Percentiles rank a stretch among this genome's conserved stretches.
Evolutionary conservation across 1,140 invertebrate species (phyloP).

Genomic region (Drosophila funebris): DNA sequence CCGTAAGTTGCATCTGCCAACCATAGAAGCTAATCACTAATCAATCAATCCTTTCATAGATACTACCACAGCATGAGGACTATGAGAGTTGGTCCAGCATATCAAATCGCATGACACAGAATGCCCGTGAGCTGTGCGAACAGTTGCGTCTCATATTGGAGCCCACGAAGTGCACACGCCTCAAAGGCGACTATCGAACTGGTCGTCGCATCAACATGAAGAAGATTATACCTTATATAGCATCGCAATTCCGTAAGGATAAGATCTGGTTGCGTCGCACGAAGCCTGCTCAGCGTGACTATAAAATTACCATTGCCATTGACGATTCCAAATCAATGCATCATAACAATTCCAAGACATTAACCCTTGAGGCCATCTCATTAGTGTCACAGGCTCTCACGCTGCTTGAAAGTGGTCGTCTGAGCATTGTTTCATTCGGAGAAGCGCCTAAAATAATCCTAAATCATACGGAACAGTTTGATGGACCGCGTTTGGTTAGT

Average conservation of each 20-base stretch:
- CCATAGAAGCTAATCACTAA: not conserved
- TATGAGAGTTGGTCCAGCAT: slow-evolving; percentile 80
- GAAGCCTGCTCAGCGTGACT: slow-evolving; percentile 97
- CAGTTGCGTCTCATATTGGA: slow-evolving; percentile 96
- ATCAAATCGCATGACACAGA: slow-evolving; percentile 79
- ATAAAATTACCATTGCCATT: slow-evolving; percentile 98
- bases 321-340: slow-evolving; percentile 98
- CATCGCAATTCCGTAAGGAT: slow-evolving; percentile 99
- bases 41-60: slow-evolving; percentile 13
- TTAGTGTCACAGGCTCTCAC: slow-evolving; percentile 95
- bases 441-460: slow-evolving; percentile 93
- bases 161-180: slow-evolving; percentile 95
- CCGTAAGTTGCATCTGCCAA: slow-evolving; percentile 40
- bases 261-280: slow-evolving; percentile 99
- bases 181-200: slow-evolving; percentile 97
- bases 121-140: slow-evolving; percentile 95
- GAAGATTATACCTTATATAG: slow-evolving; percentile 98
- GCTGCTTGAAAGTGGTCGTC: slow-evolving; percentile 95
- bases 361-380: slow-evolving; percentile 97
- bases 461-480: slow-evolving; percentile 93
- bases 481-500: slow-evolving; percentile 91
- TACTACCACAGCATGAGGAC: slow-evolving; percentile 68
- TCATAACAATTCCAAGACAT: slow-evolving; percentile 94
- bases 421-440: slow-evolving; percentile 96
- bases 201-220: slow-evolving; percentile 99